Evolutionary conservation across 1,140 invertebrate species (phyloP).

Genomic region (Drosophila sproati): DNA sequence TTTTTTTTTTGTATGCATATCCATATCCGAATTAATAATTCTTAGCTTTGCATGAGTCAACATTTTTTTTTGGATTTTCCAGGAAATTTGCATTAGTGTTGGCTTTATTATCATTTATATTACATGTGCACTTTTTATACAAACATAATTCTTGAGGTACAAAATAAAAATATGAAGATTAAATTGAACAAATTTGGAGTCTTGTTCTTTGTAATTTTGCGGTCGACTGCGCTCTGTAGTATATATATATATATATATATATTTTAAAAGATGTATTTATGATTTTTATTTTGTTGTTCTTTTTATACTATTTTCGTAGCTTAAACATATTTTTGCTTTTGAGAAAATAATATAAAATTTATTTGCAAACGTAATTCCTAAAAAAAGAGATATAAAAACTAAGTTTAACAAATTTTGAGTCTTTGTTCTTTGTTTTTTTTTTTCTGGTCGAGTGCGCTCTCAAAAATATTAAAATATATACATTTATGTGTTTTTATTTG

Average conservation of each 20-base stretch:
- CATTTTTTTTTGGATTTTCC: conserved; percentile 11
- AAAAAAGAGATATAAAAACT: too few species aligned
- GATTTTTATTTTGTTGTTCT: neutral
- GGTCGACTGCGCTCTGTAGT: too few species aligned
- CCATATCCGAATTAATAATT: conserved; percentile 36
- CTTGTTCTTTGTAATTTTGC: too few species aligned
- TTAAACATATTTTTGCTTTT: too few species aligned
- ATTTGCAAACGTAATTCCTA: too few species aligned
- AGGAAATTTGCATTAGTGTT: conserved; percentile 6
- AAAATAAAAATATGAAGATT: too few species aligned
- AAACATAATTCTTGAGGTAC: neutral
- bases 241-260: too few species aligned
- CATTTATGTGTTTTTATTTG: neutral
- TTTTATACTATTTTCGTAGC: neutral
- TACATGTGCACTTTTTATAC: conserved; percentile 1
- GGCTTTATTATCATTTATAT: neutral
- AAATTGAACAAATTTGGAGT: too few species aligned
- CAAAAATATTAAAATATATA: neutral
- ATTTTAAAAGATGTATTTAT: too few species aligned
- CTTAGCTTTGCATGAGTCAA: conserved; percentile 44
- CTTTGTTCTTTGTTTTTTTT: neutral
- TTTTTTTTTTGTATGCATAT: conserved; percentile 1
- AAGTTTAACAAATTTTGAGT: too few species aligned
- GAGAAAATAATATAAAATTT: too few species aligned
- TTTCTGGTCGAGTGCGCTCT: neutral